Evolutionary conservation across 1,140 invertebrate genomes (phyloP), one percentile per base, ranked within the genome.

Genomic region (Gerris buenoi): DNA sequence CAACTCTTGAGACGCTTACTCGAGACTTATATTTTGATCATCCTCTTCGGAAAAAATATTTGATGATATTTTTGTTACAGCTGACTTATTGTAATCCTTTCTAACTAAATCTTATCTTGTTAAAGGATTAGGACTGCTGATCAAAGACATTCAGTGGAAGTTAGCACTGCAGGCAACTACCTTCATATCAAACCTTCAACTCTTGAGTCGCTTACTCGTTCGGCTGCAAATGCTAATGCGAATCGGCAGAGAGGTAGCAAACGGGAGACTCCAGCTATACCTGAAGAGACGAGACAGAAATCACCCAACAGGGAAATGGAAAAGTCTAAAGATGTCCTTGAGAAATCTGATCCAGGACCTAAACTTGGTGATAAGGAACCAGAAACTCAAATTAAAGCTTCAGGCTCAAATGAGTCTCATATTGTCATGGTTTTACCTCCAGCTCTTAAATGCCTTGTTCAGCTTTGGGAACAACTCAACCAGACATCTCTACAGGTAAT

Each of bases 391-490:
- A 76, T 68, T 28, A n/a, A n/a, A n/a, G 72, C 73, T 63, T 79
- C 70, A 63, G 76, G 78, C 62, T n/a, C n/a, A n/a, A n/a, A n/a
- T n/a, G 33, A 56, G 22, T 58, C 79, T 80, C 71, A 85, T 27
- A 85, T 86, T 0, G 84, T 87, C 14, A 84, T 83, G 56, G 87
- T 88, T 0, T 74, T 95, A 57, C 93, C 93, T 2, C 89, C 92
- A 0, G 91, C 94, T 0, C 76, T 97, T 2, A 89, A 91, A 74
- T 85, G 86, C 77, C 76, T 91, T 2, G 87, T 91, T 1, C 84
- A 88, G 68, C 78, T 97, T 3, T 97, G 93, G 94, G 92, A 95
- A 74, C 88, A 93, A 69, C 78, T 96, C n/a, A 87, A 86, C 58
- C 76, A 79, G 13, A 85, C 82, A 72, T 86, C 84, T 71, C 77